Base-by-base conservation (phyloP, 2,888 invertebrate species). In the Cepaea hortensis region DNA sequence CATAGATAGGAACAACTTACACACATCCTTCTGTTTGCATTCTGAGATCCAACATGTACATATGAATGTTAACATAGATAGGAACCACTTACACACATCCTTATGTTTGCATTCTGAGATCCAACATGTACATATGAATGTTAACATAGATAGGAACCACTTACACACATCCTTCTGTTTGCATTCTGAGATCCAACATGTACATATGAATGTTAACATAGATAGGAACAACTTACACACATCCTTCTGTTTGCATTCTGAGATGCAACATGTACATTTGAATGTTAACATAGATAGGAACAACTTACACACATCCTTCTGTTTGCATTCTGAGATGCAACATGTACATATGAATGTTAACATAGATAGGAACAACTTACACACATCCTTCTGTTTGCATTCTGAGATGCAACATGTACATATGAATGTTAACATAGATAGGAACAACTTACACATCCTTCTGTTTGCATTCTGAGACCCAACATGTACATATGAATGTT, bases 1-100 rank as follows among this genome's bases (percentile, higher is more conserved):
- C 46, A 75, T n/a, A n/a, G n/a, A n/a, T n/a, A n/a, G n/a, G n/a
- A n/a, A n/a, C 4, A 48, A 75, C 75, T 75, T 46, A 75, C 75
- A 15, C 48, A 48, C 48, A 15, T 75, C 75, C 18, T 46, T 48
- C 48, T 23, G 35, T 13, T 15, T 75, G 48, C 48, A 75, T 75
- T 75, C 75, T 48, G 75, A 75, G 18, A 48, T 46, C 3, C 20
- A 15, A 13, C 75, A 48, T 5, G 20, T 15, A 46, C 46, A 75
- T 75, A 75, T 3, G 4, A 48, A 4, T 13, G 46, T 13, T 3
- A 46, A 48, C 46, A 75, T 1, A 48, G n/a, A n/a, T n/a, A n/a
- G n/a, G n/a, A n/a, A n/a, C n/a, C n/a, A 75, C 75, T 75, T 46
- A 75, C 75, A 15, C 48, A 48, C 48, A 15, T 75, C 75, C 18